A percentile compares a stretch with the other conserved stretches of the same genome.
Evolutionary conservation across 2,113 vertebrate genomes (phyloP).

Genomic region (Erinaceus europaeus): DNA sequence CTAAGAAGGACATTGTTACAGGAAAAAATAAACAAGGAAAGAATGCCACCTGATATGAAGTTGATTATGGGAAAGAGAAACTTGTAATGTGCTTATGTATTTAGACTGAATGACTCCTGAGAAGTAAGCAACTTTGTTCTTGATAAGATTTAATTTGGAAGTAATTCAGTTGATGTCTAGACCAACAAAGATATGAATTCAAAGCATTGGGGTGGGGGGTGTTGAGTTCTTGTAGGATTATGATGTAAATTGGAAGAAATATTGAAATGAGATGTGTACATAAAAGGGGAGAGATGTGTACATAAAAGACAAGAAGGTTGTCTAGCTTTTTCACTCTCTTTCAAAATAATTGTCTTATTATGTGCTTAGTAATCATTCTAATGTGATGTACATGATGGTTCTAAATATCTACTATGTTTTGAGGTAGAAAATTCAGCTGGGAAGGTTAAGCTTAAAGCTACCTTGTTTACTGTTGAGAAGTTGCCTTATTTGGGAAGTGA

Average conservation of each 20-base stretch:
- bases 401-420: neutral
- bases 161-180: neutral
- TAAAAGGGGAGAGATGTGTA: neutral
- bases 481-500: no score
- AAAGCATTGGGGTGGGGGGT: neutral
- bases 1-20: neutral
- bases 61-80: neutral
- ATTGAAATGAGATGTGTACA: neutral
- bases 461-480: no score
- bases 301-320: no score
- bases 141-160: neutral
- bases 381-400: neutral
- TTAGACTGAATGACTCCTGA: neutral
- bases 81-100: neutral
- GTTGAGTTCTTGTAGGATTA: neutral
- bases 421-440: neutral
- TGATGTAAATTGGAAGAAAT: neutral
- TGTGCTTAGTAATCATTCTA: neutral
- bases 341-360: neutral
- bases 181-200: neutral
- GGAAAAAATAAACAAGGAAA: neutral
- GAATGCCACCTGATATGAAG: neutral
- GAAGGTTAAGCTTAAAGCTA: neutral
- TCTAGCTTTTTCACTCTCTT: no score
- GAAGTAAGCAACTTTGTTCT: neutral